A percentile compares a stretch with the other conserved stretches of the same genome.
Conservation (phyloP, 2,888 invertebrate species). For the Coleophora flavipennella region DNA sequence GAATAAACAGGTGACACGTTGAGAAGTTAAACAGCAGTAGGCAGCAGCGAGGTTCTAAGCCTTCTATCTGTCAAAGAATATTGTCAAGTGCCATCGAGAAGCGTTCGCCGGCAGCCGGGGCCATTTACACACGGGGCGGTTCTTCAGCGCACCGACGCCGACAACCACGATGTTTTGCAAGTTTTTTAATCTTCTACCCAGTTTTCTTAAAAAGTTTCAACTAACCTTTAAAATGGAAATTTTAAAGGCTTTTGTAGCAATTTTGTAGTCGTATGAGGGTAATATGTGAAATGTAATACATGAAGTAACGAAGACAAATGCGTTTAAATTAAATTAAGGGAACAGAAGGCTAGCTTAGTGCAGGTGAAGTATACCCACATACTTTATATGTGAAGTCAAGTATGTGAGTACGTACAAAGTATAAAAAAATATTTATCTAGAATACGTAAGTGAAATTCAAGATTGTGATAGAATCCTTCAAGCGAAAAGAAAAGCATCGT, state of each 20-base stretch:
- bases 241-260: not conserved
- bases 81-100: slow-evolving; percentile 55
- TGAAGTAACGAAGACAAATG: not conserved
- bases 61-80: slow-evolving; percentile 60
- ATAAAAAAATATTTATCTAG: too few relatives aligned
- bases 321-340: too few relatives aligned
- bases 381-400: too few relatives aligned
- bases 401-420: too few relatives aligned
- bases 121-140: slow-evolving; percentile 61
- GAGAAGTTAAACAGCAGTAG: too few relatives aligned
- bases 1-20: too few relatives aligned
- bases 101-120: slow-evolving; percentile 39
- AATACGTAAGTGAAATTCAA: too few relatives aligned
- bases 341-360: too few relatives aligned
- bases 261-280: too few relatives aligned
- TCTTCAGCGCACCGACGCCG: slow-evolving; percentile 27
- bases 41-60: slow-evolving; percentile 5
- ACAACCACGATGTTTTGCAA: slow-evolving; percentile 8
- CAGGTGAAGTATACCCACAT: too few relatives aligned
- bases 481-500: not conserved
- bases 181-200: not conserved
- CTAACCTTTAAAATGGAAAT: not conserved
- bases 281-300: not conserved
- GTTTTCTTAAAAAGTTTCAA: too few relatives aligned
- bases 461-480: not conserved